Evolutionary conservation across 2,888 invertebrate genomes (phyloP), one percentile per base, ranked within the genome.

Genomic region (Morpho achilles): DNA sequence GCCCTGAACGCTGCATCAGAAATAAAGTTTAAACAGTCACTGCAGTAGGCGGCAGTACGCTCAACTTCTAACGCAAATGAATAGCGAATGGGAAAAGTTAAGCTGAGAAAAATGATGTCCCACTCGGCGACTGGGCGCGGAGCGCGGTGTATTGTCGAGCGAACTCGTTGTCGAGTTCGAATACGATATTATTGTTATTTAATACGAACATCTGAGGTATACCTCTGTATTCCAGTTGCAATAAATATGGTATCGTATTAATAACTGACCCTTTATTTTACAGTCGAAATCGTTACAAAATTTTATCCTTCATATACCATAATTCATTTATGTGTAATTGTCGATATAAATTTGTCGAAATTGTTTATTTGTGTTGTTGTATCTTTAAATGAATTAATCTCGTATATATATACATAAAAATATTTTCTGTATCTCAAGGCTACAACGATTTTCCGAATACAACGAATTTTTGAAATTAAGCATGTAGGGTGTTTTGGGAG

Each of bases 51-150:
- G 78, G 80, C 71, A 72, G 82, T 73, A 85, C 84, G 87, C 68
- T 78, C 79, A 90, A 89, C 89, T 90, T 89, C 87, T 88, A 89
- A 90, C 89, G 86, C 87, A 87, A 89, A 90, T 90, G 90, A 90
- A 90, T 89, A 90, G 87, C 84, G 88, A 90, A 89, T 89, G 87
- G 86, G 87, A 80, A 89, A 90, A 90, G 90, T 90, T 90, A 80
- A 74, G 77, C 73, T 74, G 85, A 86, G 87, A 89, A 90, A 90
- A 90, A 89, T 87, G 86, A 87, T 88, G 89, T 86, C 84, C 83
- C 83, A 82, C 77, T 81, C 81, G 80, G 68, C 72, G 74, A 76
- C 75, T 70, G 70, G 65, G 65, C 39, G 42, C 48, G 23, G 48
- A 44, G 74, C 69, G 68, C 71, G 70, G 74, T 69, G 77, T 73